Conservation (phyloP, 2,797 vertebrate genomes). For the Chelon auratus region DNA sequence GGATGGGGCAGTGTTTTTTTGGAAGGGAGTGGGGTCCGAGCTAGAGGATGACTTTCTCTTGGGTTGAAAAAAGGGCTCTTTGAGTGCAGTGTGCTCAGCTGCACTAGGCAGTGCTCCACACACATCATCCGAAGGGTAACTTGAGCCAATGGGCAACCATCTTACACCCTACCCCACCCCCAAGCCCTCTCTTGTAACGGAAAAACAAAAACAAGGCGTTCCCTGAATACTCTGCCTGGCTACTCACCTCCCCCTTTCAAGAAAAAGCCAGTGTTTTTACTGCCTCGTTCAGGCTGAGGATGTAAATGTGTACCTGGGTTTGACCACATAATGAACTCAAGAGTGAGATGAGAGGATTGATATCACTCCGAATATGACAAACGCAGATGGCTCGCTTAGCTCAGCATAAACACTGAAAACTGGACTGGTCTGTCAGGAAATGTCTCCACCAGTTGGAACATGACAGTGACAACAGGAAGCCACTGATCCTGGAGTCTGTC, state of each 20-base stretch:
- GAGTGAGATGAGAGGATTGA: neutral
- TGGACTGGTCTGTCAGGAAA: neutral
- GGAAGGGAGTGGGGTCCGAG: conserved; percentile 63
- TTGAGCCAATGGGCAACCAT: conserved; percentile 76
- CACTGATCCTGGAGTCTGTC: neutral
- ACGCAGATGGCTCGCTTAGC: neutral
- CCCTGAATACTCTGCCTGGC: conserved; percentile 47
- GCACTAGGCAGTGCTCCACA: conserved; percentile 71
- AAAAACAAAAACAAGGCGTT: conserved; percentile 83
- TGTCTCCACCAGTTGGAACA: neutral
- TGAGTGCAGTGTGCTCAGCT: conserved; percentile 85
- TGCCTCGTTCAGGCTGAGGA: conserved; percentile 24
- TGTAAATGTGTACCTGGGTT: conserved; percentile 31
- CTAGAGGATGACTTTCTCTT: conserved; percentile 75
- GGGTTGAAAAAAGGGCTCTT: conserved; percentile 76
- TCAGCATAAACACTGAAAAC: neutral
- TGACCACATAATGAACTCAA: no score
- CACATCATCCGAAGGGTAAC: conserved; percentile 76
- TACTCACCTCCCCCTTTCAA: conserved; percentile 9
- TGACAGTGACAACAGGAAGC: conserved; percentile 3
- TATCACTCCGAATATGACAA: neutral
- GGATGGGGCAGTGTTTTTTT: conserved; percentile 40
- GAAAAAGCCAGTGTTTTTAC: conserved; percentile 43
- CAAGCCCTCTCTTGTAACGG: conserved; percentile 54
- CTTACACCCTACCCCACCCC: conserved; percentile 38